Conservation (phyloP, 1,140 invertebrate genomes). For the Macrotrachela quadricornifera region DNA sequence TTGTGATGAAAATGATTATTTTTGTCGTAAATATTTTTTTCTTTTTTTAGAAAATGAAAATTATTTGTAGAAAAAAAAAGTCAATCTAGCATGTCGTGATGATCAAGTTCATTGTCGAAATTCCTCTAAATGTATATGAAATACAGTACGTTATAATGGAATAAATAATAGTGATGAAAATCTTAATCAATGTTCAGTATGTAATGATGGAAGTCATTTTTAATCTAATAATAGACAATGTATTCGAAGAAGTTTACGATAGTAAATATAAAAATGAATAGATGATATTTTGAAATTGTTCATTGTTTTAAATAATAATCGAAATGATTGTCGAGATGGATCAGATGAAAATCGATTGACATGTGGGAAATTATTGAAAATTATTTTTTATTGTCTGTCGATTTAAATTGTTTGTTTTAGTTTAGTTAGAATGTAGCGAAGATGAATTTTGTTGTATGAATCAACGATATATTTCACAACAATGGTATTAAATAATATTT, state of each 20-base stretch:
- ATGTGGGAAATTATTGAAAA: not conserved
- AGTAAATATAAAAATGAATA: constrained; percentile 22
- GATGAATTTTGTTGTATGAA: no score
- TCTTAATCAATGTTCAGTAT: constrained; percentile 23
- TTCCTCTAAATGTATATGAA: not conserved
- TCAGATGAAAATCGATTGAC: not conserved
- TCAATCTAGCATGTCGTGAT: constrained; percentile 19
- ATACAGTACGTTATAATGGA: constrained; percentile 1
- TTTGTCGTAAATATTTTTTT: constrained; percentile 47
- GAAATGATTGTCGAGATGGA: not conserved
- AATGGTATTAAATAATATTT: no score
- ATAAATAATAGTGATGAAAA: constrained; percentile 43
- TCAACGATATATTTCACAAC: no score
- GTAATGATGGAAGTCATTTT: not conserved
- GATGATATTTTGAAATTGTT: not conserved
- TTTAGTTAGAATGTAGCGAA: no score
- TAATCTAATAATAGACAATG: constrained; percentile 20
- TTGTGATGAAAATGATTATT: constrained; percentile 52
- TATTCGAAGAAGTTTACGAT: constrained; percentile 48
- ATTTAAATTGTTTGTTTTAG: no score
- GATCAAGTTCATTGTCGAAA: constrained; percentile 29
- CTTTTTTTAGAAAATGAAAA: constrained; percentile 31
- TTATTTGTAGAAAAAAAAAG: not conserved
- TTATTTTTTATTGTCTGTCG: no score
- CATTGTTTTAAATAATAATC: not conserved